These are phyloP conservation scores for Brachypalpus laphriformis DNA, from an alignment of 2,888 invertebrate genomes.

Conservation along the genomic window DNA sequence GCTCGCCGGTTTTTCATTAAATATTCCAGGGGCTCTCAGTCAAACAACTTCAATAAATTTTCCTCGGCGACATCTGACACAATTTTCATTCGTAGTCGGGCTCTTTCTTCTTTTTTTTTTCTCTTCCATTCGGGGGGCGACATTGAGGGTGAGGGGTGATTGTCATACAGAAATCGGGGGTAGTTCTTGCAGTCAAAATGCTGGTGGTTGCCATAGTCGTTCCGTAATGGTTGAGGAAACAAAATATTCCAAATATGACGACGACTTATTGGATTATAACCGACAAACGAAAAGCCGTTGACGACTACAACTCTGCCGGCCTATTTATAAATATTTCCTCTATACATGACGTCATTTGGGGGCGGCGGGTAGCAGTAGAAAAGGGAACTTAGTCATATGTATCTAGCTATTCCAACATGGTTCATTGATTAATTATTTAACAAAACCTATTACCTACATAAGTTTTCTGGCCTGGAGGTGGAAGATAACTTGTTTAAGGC, in stretches of 20 bases:
- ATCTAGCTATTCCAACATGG: background rate
- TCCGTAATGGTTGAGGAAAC: no score
- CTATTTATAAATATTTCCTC: background rate
- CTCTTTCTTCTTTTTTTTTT: background rate
- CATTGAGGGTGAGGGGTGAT: background rate
- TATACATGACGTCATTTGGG: conserved; percentile 51
- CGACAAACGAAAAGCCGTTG: conserved; percentile 15
- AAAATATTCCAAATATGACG: conserved; percentile 57
- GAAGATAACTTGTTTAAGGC: conserved; percentile 31
- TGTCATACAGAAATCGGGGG: conserved; percentile 8
- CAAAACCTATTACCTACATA: conserved; percentile 25
- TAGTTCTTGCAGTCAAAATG: background rate
- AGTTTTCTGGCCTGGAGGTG: background rate
- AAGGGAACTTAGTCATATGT: background rate
- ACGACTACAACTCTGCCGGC: background rate
- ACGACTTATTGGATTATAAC: conserved; percentile 70
- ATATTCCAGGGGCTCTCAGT: conserved; percentile 37
- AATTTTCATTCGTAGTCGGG: conserved; percentile 25
- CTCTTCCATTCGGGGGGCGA: no score
- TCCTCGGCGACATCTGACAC: conserved; percentile 53
- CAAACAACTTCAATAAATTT: conserved; percentile 38
- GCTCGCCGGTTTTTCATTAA: conserved; percentile 36
- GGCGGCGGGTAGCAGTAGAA: no score
- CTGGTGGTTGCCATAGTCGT: background rate
- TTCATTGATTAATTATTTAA: conserved; percentile 67